Base-by-base conservation (phyloP, 2,113 vertebrate genomes). In the Tinamus guttatus region DNA sequence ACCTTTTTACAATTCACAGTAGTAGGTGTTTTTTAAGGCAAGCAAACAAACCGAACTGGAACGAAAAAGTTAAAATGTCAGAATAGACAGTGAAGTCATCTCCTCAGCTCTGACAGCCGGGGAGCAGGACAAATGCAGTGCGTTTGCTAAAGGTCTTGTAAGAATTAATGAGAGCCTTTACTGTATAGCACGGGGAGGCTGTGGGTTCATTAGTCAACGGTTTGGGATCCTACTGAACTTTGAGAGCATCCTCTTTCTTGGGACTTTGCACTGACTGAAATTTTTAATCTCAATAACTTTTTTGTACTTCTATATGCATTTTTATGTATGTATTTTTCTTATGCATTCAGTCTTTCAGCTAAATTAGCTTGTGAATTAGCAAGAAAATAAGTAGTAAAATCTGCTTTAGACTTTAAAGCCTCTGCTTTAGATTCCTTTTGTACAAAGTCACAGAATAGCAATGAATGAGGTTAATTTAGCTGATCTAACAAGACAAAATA, bases 91-190 rank as follows among this genome's bases (percentile, higher is more conserved):
- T 76, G 78, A 89, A 91, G 81, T 54, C 14, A 84, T 93, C 67
- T 52, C 45, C 83, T 81, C 41, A 78, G 60, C 52, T 85, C 60
- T 78, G 88, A 75, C 70, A 94, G 59, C 6, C 25, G 67, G 79
- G 68, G 80, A 76, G 70, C 45, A 78, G 90, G 74, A 84, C 12
- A 34, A 49, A 74, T 58, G 71, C 58, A 51, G n/a, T 17, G 22
- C 30, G 32, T 74, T 87, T 89, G 58, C 69, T 81, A 91, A 90
- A 94, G 68, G 83, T 79, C 81, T 89, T 63, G 38, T 41, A 28
- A 75, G 89, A 94, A 92, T 91, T 93, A 94, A 92, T 79, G 83
- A 84, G 7, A 32, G 60, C 62, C 51, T 71, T 94, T 87, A 64
- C 79, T 93, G 70, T 47, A n/a, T 19, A 59, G 75, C 47, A 76